Conservation (phyloP, 1,140 invertebrate species). For the Drosophila kikkawai region DNA sequence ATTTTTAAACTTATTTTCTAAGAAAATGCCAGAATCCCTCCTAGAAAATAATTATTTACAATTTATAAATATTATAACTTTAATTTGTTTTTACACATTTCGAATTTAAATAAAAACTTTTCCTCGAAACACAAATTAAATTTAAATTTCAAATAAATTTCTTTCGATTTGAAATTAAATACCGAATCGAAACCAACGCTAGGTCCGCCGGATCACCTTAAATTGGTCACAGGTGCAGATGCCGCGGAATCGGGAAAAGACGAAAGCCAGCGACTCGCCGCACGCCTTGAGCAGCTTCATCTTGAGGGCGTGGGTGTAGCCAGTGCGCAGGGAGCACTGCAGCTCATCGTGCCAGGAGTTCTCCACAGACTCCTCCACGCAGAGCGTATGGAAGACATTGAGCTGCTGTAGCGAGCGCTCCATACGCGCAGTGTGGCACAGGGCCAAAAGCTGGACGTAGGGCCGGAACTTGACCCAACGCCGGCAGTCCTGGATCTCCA, state of each 20-base stretch:
- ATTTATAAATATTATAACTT: neutral
- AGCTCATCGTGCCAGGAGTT: conserved; percentile 70
- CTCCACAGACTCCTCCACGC: conserved; percentile 50
- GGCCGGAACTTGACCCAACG: conserved; percentile 73
- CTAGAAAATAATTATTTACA: neutral
- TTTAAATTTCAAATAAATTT: neutral
- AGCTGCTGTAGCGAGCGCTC: conserved; percentile 60
- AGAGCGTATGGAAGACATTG: conserved; percentile 51
- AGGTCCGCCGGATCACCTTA: conserved; percentile 45
- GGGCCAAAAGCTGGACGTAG: conserved; percentile 55
- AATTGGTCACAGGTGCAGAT: conserved; percentile 67
- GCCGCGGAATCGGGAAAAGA: conserved; percentile 65
- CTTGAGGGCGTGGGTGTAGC: conserved; percentile 41
- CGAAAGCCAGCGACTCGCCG: conserved; percentile 59
- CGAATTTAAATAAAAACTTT: neutral
- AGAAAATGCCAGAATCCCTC: neutral
- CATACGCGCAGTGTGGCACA: conserved; percentile 55
- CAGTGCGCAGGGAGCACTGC: conserved; percentile 39
- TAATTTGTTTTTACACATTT: conserved; percentile 1
- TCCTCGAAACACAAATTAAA: neutral
- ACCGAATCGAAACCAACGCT: neutral
- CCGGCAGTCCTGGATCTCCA: conserved; percentile 54
- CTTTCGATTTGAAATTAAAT: neutral
- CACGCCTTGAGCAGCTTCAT: conserved; percentile 40
- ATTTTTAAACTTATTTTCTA: neutral